Evolutionary conservation across 2,113 vertebrate genomes (phyloP).

Genomic region (Micronycteris hirsuta): DNA sequence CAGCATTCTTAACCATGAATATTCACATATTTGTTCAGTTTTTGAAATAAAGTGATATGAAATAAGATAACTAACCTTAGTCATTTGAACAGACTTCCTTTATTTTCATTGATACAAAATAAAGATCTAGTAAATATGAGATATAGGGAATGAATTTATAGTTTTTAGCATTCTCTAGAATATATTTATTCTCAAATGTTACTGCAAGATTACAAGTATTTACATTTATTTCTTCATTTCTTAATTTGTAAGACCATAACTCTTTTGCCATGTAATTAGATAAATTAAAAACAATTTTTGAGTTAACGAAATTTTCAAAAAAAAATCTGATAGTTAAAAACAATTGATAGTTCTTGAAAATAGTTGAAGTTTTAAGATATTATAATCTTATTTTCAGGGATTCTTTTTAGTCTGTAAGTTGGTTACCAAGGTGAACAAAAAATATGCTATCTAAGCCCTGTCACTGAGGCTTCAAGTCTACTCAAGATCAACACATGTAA

Average conservation of each 20-base stretch:
- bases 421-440: not conserved
- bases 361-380: not conserved
- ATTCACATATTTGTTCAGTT: not conserved
- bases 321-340: not conserved
- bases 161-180: not conserved
- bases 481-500: conserved; percentile 3
- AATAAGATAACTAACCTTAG: conserved; percentile 18
- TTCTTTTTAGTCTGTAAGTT: conserved; percentile 20
- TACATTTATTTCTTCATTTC: conserved; percentile 28
- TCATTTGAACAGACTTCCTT: conserved; percentile 6
- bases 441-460: not conserved
- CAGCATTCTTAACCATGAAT: not conserved
- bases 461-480: not conserved
- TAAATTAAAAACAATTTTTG: not conserved
- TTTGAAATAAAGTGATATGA: not conserved
- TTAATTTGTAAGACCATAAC: not conserved
- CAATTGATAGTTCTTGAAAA: not conserved
- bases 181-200: conserved; percentile 20
- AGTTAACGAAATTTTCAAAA: not conserved
- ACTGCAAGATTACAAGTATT: not conserved
- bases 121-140: conserved; percentile 30
- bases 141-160: not conserved
- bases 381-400: conserved; percentile 12
- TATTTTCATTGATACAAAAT: conserved; percentile 15
- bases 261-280: not conserved